A percentile compares a stretch with the other conserved stretches of the same genome.
phyloP scores from a whole-genome alignment of 2,113 vertebrate genomes.

The Actenoides lindsayi region DNA sequence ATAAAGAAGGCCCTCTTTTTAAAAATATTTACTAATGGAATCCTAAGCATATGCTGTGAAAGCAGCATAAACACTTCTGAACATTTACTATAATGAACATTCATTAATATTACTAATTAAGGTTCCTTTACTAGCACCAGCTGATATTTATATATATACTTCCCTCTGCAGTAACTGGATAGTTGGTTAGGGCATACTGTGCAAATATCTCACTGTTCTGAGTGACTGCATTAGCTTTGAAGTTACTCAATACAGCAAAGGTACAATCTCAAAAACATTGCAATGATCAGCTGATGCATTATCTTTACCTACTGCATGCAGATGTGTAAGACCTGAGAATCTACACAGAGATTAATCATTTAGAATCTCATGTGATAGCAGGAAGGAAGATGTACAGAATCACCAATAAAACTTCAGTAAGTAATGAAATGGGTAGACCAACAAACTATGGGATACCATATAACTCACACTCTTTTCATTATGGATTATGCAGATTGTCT shows the following conservation, averaged over 20 bases:
- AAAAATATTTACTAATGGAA: neutral
- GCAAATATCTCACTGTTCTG: constrained; percentile 34
- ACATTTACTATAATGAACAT: neutral
- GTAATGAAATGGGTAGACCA: neutral
- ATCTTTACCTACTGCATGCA: neutral
- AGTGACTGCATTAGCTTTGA: constrained; percentile 32
- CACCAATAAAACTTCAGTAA: neutral
- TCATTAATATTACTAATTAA: neutral
- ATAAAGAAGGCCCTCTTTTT: neutral
- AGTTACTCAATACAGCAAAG: neutral
- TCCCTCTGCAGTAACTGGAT: neutral
- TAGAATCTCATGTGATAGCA: neutral
- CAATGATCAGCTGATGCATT: neutral
- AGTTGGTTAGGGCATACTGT: neutral
- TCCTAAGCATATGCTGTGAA: neutral
- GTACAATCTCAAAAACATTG: neutral
- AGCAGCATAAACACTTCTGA: neutral
- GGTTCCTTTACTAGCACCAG: constrained; percentile 36
- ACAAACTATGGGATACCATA: neutral
- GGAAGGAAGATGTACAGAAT: neutral
- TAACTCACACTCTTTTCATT: neutral
- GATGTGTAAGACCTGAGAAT: neutral
- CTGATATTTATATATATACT: constrained; percentile 52
- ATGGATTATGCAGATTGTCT: constrained; percentile 18
- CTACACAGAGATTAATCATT: neutral